Percentiles rank a stretch among this genome's conserved stretches.
Conservation (phyloP, 2,797 vertebrate genomes). For the Phylloscopus collybita region DNA sequence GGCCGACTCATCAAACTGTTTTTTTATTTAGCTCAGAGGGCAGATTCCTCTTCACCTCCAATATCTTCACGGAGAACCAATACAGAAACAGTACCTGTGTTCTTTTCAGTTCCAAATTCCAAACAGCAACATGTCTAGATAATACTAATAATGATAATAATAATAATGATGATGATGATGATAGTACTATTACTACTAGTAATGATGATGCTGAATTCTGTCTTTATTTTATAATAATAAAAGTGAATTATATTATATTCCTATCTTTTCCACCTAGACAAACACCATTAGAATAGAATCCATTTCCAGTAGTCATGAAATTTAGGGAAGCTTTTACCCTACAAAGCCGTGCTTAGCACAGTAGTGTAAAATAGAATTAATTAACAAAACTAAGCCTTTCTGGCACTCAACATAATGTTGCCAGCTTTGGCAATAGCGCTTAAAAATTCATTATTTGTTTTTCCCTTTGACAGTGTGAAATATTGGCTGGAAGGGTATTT, state of each 20-base stretch:
- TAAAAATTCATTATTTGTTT: neutral
- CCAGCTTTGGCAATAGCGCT: neutral
- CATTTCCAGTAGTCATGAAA: neutral
- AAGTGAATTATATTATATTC: neutral
- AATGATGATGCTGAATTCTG: neutral
- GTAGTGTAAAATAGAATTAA: neutral
- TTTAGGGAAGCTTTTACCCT: neutral
- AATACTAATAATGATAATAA: neutral
- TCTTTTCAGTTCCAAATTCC: neutral
- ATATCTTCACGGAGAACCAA: neutral
- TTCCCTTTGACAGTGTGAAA: neutral
- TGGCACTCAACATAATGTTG: neutral
- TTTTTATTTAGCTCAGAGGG: neutral
- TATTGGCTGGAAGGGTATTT: neutral
- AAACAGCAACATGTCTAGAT: neutral
- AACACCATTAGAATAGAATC: neutral
- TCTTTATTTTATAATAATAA: neutral
- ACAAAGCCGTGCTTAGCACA: neutral
- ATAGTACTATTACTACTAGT: neutral
- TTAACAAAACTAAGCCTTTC: neutral
- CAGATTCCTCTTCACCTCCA: neutral
- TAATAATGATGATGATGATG: neutral
- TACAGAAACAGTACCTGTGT: neutral
- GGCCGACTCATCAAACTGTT: neutral
- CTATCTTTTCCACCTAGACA: neutral